Evolutionary conservation across 37 sponge, comb jelly and placozoan genomes (phyloP).

Genomic region (Agelas oroides): DNA sequence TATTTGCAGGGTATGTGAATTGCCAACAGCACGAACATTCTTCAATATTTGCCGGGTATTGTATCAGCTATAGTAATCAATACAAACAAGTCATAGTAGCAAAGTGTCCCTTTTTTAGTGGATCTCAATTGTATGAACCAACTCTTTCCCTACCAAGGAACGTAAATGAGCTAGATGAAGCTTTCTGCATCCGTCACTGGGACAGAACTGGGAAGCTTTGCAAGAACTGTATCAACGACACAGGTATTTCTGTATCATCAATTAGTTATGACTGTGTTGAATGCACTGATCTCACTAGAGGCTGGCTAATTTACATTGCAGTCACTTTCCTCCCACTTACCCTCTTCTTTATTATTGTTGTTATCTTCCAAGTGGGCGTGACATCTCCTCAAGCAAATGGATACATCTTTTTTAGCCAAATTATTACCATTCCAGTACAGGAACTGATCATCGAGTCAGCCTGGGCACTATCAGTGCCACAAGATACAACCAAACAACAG

Average conservation of each 20-base stretch:
- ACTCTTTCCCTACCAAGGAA: background rate
- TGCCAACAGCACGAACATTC: background rate
- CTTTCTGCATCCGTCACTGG: background rate
- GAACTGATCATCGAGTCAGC: background rate
- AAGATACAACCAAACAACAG: background rate
- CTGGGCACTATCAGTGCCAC: background rate
- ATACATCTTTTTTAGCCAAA: conserved; percentile 53
- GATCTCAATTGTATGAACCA: background rate
- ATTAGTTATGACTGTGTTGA: conserved; percentile 12
- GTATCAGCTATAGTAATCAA: background rate
- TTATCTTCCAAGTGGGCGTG: conserved; percentile 26
- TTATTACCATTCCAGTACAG: conserved; percentile 14
- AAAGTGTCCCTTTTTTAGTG: background rate
- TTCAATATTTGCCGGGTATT: background rate
- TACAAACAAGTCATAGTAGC: background rate
- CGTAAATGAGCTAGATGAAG: background rate
- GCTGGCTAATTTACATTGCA: conserved; percentile 11
- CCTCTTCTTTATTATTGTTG: conserved; percentile 19
- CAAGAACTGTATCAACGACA: background rate
- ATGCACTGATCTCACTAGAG: background rate
- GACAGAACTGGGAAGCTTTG: conserved; percentile 11
- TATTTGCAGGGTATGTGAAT: background rate
- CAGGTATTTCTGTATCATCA: conserved; percentile 5
- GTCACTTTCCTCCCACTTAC: background rate
- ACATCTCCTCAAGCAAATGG: conserved; percentile 32